Evolutionary conservation across 2,797 vertebrate species (phyloP), one percentile per base, ranked within the genome.

Genomic region (Artibeus lituratus): DNA sequence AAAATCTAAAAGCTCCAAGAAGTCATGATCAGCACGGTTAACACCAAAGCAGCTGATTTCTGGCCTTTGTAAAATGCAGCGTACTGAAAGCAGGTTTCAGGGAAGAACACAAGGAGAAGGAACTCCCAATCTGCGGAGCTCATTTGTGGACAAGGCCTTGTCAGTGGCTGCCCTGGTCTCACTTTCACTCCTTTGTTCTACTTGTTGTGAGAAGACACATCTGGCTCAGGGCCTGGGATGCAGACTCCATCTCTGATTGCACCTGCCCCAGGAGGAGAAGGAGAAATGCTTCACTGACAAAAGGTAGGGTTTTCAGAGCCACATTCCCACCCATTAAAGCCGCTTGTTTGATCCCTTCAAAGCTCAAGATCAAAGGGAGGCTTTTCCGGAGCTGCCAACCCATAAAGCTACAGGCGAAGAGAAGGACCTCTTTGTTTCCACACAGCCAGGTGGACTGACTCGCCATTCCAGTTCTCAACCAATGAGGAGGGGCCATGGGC

Each of bases 281-380:
- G 94, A 96, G 91, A 95, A 92, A 90, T 84, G 80, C 91, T 97
- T 96, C 96, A 51, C 84, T 70, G 94, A 97, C 96, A 97, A 97
- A 97, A 97, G 96, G 96, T 98, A 93, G 95, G 95, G 87, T 97
- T 96, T 98, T 96, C 96, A 94, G 96, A 95, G 95, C 91, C 6
- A 22, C 89, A 80, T 97, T 97, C 97, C 91, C 51, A 57, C 96
- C 97, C 94, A 96, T 96, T 96, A 97, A 77, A 95, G 96, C 80
- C 73, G 83, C 97, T 82, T 95, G 97, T 97, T 97, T 98, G 97
- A 97, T 98, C 97, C 97, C 95, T 97, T 98, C 97, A 96, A 97
- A 98, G 97, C 96, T 96, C 89, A 87, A 96, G 96, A 98, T 98
- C 97, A 98, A 97, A 98, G 96, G 51, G 44, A 95, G 95, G 94